A percentile compares a stretch with the other conserved stretches of the same genome.
phyloP scores from a whole-genome alignment of 2,113 vertebrate species.

The Burhinus oedicnemus region DNA sequence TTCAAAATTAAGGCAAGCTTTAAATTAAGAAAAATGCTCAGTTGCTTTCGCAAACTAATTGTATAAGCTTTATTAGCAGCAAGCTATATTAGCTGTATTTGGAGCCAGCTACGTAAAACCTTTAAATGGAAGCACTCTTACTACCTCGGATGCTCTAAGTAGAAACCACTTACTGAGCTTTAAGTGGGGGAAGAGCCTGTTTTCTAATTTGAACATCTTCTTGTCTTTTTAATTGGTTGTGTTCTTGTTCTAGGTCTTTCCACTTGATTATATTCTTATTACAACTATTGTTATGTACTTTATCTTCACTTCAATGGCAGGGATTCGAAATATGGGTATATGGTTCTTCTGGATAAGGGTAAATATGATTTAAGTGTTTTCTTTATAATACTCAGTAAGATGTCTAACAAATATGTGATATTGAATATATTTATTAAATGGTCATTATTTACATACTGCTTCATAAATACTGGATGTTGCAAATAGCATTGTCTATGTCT shows the following conservation, averaged over 20 bases:
- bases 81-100: not conserved
- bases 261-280: constrained; percentile 96
- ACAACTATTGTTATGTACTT: constrained; percentile 97
- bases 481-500: not conserved
- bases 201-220: not conserved
- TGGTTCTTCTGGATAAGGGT: constrained; percentile 99
- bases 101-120: not conserved
- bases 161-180: not conserved
- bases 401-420: not conserved
- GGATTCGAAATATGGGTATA: constrained; percentile 96
- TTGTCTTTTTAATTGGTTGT: not conserved
- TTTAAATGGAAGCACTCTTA: not conserved
- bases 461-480: not conserved
- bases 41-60: not conserved
- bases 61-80: not conserved
- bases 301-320: constrained; percentile 97
- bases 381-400: not conserved
- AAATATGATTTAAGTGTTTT: constrained; percentile 29
- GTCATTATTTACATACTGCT: not conserved
- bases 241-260: constrained; percentile 85
- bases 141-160: not conserved
- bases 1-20: not conserved
- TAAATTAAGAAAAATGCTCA: not conserved
- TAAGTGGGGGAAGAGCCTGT: not conserved
- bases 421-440: not conserved